A percentile compares a stretch with the other conserved stretches of the same genome.
Conservation (phyloP, 2,888 invertebrate species). For the Agrochola litura region DNA sequence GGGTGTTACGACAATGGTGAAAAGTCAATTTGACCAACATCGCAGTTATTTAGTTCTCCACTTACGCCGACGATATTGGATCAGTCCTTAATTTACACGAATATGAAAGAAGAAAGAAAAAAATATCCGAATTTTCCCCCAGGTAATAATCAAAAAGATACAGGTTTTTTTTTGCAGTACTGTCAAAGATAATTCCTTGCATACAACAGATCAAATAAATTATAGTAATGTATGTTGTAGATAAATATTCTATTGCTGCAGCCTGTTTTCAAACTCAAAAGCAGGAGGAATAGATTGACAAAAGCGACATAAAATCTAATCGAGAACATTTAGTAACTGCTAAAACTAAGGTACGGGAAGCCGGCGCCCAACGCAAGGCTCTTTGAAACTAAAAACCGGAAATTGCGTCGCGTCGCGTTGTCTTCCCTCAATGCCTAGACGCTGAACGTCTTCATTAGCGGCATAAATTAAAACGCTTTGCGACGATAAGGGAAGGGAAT, state of each 20-base stretch:
- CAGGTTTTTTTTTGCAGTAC: background rate
- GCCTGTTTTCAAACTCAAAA: background rate
- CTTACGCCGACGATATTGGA: no score
- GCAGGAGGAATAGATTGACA: background rate
- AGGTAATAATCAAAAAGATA: background rate
- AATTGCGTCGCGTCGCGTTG: slow-evolving; percentile 86
- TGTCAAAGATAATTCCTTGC: background rate
- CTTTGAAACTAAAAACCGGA: slow-evolving; percentile 91
- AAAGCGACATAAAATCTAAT: slow-evolving; percentile 32
- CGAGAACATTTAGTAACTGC: slow-evolving; percentile 72
- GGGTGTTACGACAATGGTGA: no score
- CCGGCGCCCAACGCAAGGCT: slow-evolving; percentile 73
- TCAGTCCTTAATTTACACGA: background rate
- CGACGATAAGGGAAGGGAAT: slow-evolving; percentile 35
- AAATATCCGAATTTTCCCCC: background rate
- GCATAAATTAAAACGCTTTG: slow-evolving; percentile 83
- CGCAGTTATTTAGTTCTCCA: no score
- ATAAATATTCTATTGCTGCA: background rate
- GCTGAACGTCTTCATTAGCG: slow-evolving; percentile 85
- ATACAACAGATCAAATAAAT: background rate
- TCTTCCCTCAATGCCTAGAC: slow-evolving; percentile 83
- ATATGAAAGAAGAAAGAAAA: background rate
- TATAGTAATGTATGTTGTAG: background rate
- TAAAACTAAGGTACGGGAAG: slow-evolving; percentile 76
- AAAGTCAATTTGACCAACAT: no score